A percentile compares a stretch with the other conserved stretches of the same genome.
These are phyloP conservation scores for Phylloscopus trochilus DNA, from an alignment of 2,113 vertebrate species.

Conservation along the genomic window DNA sequence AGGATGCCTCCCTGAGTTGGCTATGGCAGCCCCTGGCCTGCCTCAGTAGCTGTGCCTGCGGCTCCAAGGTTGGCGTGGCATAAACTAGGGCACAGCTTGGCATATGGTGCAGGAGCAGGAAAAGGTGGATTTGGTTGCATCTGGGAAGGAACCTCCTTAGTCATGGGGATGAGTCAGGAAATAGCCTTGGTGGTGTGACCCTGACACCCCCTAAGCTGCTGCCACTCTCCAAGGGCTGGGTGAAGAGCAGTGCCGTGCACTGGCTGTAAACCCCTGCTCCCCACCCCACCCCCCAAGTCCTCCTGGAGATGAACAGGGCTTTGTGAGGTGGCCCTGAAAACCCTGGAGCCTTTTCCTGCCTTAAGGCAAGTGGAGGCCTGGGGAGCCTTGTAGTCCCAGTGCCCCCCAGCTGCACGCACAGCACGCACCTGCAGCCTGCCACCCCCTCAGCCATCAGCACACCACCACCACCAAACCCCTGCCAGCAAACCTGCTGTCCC, in stretches of 20 bases:
- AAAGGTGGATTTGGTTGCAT: not conserved
- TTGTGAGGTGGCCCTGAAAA: not conserved
- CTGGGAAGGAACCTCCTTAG: not conserved
- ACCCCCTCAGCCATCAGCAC: not conserved
- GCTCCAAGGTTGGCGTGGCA: not conserved
- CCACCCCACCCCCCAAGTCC: not conserved
- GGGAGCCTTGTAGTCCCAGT: rapidly evolving
- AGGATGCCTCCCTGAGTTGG: not conserved
- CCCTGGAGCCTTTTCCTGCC: not conserved
- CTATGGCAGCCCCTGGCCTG: not conserved
- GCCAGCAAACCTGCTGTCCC: not conserved
- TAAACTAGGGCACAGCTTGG: not conserved
- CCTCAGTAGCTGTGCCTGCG: not conserved
- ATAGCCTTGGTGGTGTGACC: not conserved
- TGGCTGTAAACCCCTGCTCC: not conserved
- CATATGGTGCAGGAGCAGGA: not conserved
- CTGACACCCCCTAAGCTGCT: rapidly evolving
- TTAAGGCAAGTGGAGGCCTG: not conserved
- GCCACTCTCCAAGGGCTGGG: not conserved
- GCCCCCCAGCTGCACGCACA: not conserved
- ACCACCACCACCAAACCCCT: rapidly evolving
- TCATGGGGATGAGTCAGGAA: not conserved
- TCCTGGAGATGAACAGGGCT: not conserved
- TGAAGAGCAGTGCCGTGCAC: not conserved
- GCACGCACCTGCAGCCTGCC: rapidly evolving